Evolutionary conservation across 2,113 vertebrate genomes (phyloP).

Genomic region (Ciconia boyciana): DNA sequence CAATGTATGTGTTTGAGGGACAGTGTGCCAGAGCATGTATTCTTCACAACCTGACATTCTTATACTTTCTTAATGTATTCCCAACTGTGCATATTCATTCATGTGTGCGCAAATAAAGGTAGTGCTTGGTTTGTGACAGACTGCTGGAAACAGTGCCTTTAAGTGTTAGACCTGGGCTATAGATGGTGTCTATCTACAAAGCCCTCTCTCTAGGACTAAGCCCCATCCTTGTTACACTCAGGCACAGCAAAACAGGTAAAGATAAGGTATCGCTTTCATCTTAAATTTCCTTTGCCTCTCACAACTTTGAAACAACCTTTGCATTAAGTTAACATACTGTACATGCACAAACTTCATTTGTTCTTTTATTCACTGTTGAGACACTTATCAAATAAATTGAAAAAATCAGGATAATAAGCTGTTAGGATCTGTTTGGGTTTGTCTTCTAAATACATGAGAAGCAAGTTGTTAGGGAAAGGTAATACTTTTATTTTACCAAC

Average conservation of each 20-base stretch:
- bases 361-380: background rate
- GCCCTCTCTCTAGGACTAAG: background rate
- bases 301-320: background rate
- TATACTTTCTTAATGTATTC: background rate
- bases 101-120: background rate
- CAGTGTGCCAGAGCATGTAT: background rate
- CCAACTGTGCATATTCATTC: background rate
- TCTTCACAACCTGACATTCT: background rate
- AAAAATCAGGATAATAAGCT: background rate
- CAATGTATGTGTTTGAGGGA: background rate
- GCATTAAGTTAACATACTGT: background rate
- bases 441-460: background rate
- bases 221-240: background rate
- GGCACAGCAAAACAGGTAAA: background rate
- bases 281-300: background rate
- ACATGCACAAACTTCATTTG: background rate
- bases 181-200: background rate
- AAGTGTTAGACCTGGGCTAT: background rate
- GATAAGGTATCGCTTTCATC: background rate
- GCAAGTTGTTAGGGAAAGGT: background rate
- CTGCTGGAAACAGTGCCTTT: background rate
- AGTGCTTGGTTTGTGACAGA: background rate
- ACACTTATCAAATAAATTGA: background rate
- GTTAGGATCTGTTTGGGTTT: background rate
- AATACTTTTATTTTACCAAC: background rate